Conservation (phyloP, 2,888 invertebrate species). For the Pocota personata region DNA sequence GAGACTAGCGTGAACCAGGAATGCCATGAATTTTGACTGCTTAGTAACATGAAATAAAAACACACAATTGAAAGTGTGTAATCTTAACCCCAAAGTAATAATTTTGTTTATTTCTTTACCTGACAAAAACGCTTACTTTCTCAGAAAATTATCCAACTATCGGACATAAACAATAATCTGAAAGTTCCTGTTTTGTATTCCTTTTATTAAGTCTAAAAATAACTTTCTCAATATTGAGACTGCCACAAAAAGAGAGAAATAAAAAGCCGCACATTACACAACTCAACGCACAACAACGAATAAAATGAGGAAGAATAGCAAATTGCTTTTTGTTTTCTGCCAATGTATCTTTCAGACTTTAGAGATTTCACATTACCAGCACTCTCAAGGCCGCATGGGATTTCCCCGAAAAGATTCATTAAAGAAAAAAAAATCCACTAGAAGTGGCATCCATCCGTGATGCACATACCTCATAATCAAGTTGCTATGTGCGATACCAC, state of each 20-base stretch:
- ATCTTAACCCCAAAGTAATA: neutral
- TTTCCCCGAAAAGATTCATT: constrained; percentile 25
- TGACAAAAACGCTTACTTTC: neutral
- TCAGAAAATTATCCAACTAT: neutral
- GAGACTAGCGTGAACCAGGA: too few relatives aligned
- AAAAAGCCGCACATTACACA: constrained; percentile 47
- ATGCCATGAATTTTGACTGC: too few relatives aligned
- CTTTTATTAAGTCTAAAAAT: constrained; percentile 47
- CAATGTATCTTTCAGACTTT: constrained; percentile 13
- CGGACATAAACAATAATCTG: neutral
- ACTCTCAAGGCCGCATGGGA: constrained; percentile 50
- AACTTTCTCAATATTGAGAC: constrained; percentile 38
- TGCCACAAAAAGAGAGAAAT: constrained; percentile 1
- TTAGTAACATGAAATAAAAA: too few relatives aligned
- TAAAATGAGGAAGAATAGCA: constrained; percentile 17
- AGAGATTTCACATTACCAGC: constrained; percentile 27
- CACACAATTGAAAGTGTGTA: too few relatives aligned
- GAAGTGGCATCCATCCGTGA: constrained; percentile 14
- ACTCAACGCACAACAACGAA: constrained; percentile 6
- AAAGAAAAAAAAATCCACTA: constrained; percentile 1
- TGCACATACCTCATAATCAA: constrained; percentile 6
- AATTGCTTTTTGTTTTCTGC: constrained; percentile 30
- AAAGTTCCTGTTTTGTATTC: constrained; percentile 35
- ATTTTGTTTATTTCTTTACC: neutral
- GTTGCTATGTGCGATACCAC: constrained; percentile 33